These are phyloP conservation scores for Cataglyphis livida DNA, from an alignment of 2,888 invertebrate species.

Conservation along the genomic window DNA sequence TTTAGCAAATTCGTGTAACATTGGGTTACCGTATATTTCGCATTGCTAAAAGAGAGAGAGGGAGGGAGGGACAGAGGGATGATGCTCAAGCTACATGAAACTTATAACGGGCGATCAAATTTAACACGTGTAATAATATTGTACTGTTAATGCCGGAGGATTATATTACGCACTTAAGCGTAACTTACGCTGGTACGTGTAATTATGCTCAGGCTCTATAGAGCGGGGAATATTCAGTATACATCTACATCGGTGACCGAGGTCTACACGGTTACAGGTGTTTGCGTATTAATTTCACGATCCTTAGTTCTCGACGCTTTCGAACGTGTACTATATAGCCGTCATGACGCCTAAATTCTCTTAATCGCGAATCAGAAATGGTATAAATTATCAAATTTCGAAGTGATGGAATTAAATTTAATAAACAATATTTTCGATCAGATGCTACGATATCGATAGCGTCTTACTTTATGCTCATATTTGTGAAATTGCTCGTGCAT, in stretches of 20 bases:
- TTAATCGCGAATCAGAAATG: not conserved
- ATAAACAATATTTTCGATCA: not conserved
- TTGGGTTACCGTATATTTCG: conserved; percentile 35
- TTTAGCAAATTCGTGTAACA: not conserved
- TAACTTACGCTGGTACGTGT: conserved; percentile 71
- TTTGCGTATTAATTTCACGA: conserved; percentile 62
- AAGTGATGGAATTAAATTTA: conserved; percentile 34
- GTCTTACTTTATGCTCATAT: no score
- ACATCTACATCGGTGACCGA: conserved; percentile 37
- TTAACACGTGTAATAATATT: conserved; percentile 76
- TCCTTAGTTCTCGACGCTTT: conserved; percentile 40
- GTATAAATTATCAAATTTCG: conserved; percentile 46
- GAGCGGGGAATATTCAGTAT: conserved; percentile 36
- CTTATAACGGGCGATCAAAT: conserved; percentile 74
- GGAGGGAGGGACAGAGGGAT: not conserved
- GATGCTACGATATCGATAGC: no score
- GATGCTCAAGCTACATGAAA: conserved; percentile 58
- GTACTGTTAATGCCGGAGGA: conserved; percentile 69
- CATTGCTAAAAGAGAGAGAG: conserved; percentile 61
- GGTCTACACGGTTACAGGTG: conserved; percentile 56
- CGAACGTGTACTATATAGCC: conserved; percentile 23
- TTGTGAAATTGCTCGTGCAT: not conserved
- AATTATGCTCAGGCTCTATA: conserved; percentile 66
- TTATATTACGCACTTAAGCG: conserved; percentile 75
- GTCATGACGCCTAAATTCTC: conserved; percentile 37